Evolutionary conservation across 2,113 vertebrate genomes (phyloP), one percentile per base, ranked within the genome.

Genomic region (Dromas ardeola): DNA sequence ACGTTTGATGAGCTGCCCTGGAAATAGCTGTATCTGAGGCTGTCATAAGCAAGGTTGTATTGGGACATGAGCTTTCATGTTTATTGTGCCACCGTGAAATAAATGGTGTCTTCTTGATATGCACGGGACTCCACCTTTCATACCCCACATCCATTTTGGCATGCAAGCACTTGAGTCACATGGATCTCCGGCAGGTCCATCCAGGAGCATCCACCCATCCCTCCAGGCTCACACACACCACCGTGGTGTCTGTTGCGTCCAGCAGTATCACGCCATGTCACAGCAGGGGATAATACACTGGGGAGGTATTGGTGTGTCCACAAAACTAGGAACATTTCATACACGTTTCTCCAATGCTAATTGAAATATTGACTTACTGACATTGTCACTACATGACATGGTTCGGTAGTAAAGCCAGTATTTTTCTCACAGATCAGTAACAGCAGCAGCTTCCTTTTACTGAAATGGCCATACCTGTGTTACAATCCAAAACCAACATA

Each of bases 191-290:
- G 13, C 47, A 69, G 25, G 21, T 36, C 27, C 20, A n/a, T 11
- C 16, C 23, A 11, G 71, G 29, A 70, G 40, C 30, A 55, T n/a
- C 8, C 32, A 42, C 11, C 5, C 4, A 2, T 30, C 4, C 13
- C 16, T 14, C 12, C 3, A 10, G 25, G 14, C 36, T 81, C 32
- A 34, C 15, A 22, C 5, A 3, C 0, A 0, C 10, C 3, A 2
- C 15, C 5, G 0, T 19, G 52, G 4, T 15, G 34, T 38, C 29
- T 5, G 11, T 34, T 58, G 18, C 6, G 3, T 62, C 12, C 82
- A 30, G 42, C 9, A 6, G 15, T 25, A 65, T 22, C 19, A 9
- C 0, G 0, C 7, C 36, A 18, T 36, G 45, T 26, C n/a, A 53
- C 18, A 49, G 21, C 0, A 1, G 5, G 26, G 13, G 13, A 18